Percentiles rank a stretch among this genome's conserved stretches.
These are phyloP conservation scores for Meteorus colon DNA, from an alignment of 2,888 invertebrate genomes.

Conservation along the genomic window DNA sequence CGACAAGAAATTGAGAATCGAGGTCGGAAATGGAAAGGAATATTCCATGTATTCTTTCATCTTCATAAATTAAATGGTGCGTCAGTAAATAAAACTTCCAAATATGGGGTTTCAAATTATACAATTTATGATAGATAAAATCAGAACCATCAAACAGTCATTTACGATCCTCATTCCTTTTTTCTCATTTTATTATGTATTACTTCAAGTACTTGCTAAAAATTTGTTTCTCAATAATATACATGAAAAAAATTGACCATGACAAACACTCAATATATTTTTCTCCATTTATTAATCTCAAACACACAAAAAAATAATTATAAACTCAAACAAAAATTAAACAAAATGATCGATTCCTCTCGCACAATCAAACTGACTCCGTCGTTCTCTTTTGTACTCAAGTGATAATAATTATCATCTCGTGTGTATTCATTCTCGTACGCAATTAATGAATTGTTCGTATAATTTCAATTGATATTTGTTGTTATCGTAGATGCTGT, in stretches of 20 bases:
- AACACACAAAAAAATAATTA: neutral
- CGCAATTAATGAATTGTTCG: neutral
- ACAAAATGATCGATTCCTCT: neutral
- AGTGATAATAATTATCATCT: slow-evolving; percentile 1
- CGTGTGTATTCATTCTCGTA: neutral
- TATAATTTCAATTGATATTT: neutral
- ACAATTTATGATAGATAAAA: neutral
- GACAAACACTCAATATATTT: neutral
- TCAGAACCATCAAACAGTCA: slow-evolving; percentile 13
- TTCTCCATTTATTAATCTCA: neutral
- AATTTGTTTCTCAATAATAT: neutral
- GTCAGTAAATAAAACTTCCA: slow-evolving; percentile 2
- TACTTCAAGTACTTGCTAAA: neutral
- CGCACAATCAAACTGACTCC: neutral
- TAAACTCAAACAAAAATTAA: neutral
- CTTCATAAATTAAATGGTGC: slow-evolving; percentile 54
- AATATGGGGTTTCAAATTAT: neutral
- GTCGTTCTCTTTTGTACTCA: neutral
- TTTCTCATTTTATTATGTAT: neutral
- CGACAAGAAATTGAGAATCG: slow-evolving; percentile 46
- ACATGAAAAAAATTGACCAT: neutral
- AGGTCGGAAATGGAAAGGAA: slow-evolving; percentile 58
- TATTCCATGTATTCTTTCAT: slow-evolving; percentile 40
- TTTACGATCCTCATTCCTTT: slow-evolving; percentile 8
- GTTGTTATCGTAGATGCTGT: slow-evolving; percentile 4